These are phyloP conservation scores for Cryptocheilus praepositus DNA, from an alignment of 2,888 invertebrate species.

Conservation along the genomic window DNA sequence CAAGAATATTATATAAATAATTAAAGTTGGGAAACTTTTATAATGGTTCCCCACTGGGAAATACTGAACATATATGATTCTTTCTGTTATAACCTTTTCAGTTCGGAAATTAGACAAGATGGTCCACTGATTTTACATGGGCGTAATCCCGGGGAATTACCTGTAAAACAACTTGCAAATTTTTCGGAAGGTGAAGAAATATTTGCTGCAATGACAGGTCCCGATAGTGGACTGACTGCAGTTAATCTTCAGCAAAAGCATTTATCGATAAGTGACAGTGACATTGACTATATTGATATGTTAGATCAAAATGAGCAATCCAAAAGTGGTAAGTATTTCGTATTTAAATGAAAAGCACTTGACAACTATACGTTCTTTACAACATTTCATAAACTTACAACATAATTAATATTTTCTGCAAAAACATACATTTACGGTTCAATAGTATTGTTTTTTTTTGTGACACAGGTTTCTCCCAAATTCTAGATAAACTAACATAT, in stretches of 20 bases:
- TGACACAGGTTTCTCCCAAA: not conserved
- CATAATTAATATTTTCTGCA: too few relatives aligned
- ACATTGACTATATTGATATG: slow-evolving; percentile 85
- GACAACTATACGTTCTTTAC: not conserved
- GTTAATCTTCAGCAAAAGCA: slow-evolving; percentile 82
- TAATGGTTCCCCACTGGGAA: too few relatives aligned
- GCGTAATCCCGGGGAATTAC: slow-evolving; percentile 84
- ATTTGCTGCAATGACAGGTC: slow-evolving; percentile 87
- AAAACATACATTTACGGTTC: too few relatives aligned
- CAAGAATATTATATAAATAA: too few relatives aligned
- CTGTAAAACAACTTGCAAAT: slow-evolving; percentile 77
- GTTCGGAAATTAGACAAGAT: slow-evolving; percentile 70
- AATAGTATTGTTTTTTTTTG: too few relatives aligned
- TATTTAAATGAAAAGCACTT: too few relatives aligned
- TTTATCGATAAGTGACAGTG: slow-evolving; percentile 81
- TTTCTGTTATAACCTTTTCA: slow-evolving; percentile 3
- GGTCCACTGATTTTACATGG: slow-evolving; percentile 82
- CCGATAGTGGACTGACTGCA: slow-evolving; percentile 86
- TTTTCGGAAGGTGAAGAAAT: slow-evolving; percentile 78
- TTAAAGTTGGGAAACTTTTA: too few relatives aligned
- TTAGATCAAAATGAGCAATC: slow-evolving; percentile 72
- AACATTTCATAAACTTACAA: not conserved
- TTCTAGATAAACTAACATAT: not conserved
- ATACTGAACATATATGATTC: too few relatives aligned
- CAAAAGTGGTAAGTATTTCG: slow-evolving; percentile 58